Evolutionary conservation across 2,797 vertebrate species (phyloP), one percentile per base, ranked within the genome.

Genomic region (Pipistrellus nathusii): DNA sequence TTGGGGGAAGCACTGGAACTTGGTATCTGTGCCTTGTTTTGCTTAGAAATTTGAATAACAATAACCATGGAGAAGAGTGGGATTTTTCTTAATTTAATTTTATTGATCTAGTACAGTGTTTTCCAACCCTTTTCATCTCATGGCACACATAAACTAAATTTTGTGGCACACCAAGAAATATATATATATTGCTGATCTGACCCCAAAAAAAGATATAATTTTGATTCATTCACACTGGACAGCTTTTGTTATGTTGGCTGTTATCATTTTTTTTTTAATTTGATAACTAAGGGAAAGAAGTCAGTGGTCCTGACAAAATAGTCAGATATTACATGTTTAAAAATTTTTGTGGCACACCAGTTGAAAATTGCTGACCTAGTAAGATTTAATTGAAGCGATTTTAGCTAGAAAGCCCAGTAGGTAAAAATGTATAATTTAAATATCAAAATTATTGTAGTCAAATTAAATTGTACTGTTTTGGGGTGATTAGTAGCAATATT

Each of bases 401-500:
- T 2, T 62, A 53, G n/a, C 5, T 75, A 85, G 76, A 92, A 87
- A 96, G 35, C 14, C 51, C 20, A 82, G 0, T 8, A 35, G 55
- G n/a, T 69, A n/a, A 7, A 75, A 71, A 53, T 76, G 25, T 53
- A 55, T 77, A 38, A 59, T 53, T 62, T 83, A 90, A 90, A 48
- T 21, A 88, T 88, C 48, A 88, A 81, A 94, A 71, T 75, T 5
- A 20, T 68, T 82, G 35, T 75, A 75, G 38, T 71, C 78, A 93
- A 51, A 76, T 93, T 86, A 73, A 15, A 46, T 64, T 85, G 77
- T 12, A 64, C 68, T 72, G 41, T 76, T 95, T 64, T 57, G 27
- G 27, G 35, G 13, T 64, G 85, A 81, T 78, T 46, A 53, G 62
- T 32, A 10, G 30, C 17, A 64, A 8, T 51, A 30, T 44, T 51